A percentile compares a stretch with the other conserved stretches of the same genome.
Evolutionary conservation across 2,888 invertebrate genomes (phyloP).

Genomic region (Pheosia gnoma): DNA sequence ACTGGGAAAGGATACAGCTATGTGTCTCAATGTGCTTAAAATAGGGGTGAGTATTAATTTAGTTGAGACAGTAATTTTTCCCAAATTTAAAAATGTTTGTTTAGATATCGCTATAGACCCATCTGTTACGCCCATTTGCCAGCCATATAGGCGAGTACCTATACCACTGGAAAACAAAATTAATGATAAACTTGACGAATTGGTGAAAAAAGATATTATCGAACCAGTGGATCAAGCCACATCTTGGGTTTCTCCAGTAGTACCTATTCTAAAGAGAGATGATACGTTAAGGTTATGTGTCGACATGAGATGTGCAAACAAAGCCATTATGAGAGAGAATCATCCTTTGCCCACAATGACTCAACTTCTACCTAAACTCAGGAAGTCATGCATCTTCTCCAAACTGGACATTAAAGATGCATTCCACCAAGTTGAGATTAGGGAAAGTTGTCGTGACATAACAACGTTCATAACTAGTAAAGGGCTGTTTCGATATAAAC

Average conservation of each 20-base stretch:
- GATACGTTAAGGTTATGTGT: background rate
- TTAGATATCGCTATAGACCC: too few relatives aligned
- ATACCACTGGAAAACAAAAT: too few relatives aligned
- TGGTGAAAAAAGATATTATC: constrained; percentile 12
- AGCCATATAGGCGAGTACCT: too few relatives aligned
- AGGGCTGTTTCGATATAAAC: constrained; percentile 44
- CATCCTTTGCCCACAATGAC: constrained; percentile 14
- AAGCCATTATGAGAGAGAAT: constrained; percentile 30
- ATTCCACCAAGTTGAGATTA: too few relatives aligned
- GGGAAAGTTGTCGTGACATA: constrained; percentile 5
- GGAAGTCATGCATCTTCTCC: background rate
- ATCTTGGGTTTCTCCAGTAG: too few relatives aligned
- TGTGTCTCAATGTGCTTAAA: constrained; percentile 22
- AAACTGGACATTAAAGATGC: constrained; percentile 7
- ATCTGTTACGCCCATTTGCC: too few relatives aligned
- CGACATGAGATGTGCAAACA: constrained; percentile 29
- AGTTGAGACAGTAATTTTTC: too few relatives aligned
- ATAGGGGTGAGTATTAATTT: constrained; percentile 10
- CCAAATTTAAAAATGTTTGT: too few relatives aligned
- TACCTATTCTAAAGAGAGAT: too few relatives aligned
- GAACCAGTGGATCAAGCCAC: constrained; percentile 7
- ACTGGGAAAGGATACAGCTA: too few relatives aligned
- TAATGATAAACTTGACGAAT: too few relatives aligned
- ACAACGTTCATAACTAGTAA: constrained; percentile 11
- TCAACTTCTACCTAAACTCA: too few relatives aligned